A percentile compares a stretch with the other conserved stretches of the same genome.
These are phyloP conservation scores for Bombus turneri DNA, from an alignment of 1,140 invertebrate species.

Conservation along the genomic window DNA sequence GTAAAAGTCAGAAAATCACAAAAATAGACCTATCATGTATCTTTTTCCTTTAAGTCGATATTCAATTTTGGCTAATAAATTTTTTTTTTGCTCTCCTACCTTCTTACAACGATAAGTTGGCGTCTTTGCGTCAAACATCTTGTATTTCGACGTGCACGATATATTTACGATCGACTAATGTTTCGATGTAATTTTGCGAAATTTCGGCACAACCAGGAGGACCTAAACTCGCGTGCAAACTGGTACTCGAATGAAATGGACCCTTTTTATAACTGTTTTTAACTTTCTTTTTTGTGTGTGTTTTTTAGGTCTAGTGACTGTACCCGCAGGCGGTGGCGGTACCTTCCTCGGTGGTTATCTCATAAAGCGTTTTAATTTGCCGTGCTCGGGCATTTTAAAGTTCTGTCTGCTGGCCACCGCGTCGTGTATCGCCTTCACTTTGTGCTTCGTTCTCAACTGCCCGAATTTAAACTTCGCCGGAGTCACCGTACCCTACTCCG, in stretches of 20 bases:
- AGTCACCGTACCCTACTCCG: constrained; percentile 85
- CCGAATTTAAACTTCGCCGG: constrained; percentile 89
- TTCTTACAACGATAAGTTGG: too few relatives aligned
- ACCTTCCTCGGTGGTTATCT: constrained; percentile 92
- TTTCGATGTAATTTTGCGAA: background rate
- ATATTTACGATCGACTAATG: background rate
- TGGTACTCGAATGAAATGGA: background rate
- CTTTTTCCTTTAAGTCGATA: too few relatives aligned
- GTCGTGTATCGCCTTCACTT: constrained; percentile 84
- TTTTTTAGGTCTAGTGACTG: constrained; percentile 86
- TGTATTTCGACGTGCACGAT: background rate
- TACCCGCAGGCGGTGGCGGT: constrained; percentile 89
- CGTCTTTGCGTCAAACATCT: too few relatives aligned
- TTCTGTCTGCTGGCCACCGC: constrained; percentile 86
- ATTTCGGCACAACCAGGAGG: background rate
- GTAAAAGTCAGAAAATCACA: too few relatives aligned
- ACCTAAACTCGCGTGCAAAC: background rate
- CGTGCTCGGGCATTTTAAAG: constrained; percentile 89
- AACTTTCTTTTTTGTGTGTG: background rate
- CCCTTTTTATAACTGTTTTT: background rate
- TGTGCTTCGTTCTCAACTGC: constrained; percentile 89
- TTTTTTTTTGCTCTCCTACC: too few relatives aligned
- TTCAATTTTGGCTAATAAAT: too few relatives aligned
- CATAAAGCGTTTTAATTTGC: constrained; percentile 88
- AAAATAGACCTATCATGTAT: too few relatives aligned